A percentile compares a stretch with the other conserved stretches of the same genome.
Evolutionary conservation across 2,797 vertebrate genomes (phyloP).

Genomic region (Pangasius macronema): DNA sequence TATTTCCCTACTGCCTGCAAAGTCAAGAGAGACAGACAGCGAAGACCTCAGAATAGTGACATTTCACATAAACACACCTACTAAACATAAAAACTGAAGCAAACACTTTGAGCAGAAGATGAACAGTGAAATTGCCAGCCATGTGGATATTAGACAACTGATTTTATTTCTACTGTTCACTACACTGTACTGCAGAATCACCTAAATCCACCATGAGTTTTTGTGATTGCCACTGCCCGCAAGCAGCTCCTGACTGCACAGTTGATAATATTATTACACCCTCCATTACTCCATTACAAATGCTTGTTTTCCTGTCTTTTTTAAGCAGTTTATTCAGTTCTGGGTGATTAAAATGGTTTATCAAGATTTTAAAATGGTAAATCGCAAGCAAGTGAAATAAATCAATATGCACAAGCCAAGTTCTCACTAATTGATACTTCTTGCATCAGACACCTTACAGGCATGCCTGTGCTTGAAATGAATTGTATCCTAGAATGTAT

Average conservation of each 20-base stretch:
- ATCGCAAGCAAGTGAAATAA: not conserved
- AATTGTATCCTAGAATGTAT: not conserved
- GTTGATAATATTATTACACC: no score
- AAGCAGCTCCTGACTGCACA: not conserved
- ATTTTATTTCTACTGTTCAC: not conserved
- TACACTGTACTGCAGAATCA: not conserved
- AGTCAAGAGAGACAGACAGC: not conserved
- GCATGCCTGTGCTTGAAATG: not conserved
- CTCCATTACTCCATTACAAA: not conserved
- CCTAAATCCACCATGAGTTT: not conserved
- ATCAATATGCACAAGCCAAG: not conserved
- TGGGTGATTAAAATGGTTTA: not conserved
- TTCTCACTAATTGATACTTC: not conserved
- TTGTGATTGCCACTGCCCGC: not conserved
- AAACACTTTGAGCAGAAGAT: not conserved
- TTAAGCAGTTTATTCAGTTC: not conserved
- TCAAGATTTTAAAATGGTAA: not conserved
- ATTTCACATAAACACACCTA: not conserved
- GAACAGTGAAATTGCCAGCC: not conserved
- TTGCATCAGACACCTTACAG: not conserved
- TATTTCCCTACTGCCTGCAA: slow-evolving; percentile 1
- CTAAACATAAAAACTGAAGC: not conserved
- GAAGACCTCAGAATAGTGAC: not conserved
- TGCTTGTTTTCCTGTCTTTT: not conserved
- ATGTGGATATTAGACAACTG: not conserved